These are phyloP conservation scores for Glomeris maerens DNA, from an alignment of 1,140 invertebrate species.

Conservation along the genomic window DNA sequence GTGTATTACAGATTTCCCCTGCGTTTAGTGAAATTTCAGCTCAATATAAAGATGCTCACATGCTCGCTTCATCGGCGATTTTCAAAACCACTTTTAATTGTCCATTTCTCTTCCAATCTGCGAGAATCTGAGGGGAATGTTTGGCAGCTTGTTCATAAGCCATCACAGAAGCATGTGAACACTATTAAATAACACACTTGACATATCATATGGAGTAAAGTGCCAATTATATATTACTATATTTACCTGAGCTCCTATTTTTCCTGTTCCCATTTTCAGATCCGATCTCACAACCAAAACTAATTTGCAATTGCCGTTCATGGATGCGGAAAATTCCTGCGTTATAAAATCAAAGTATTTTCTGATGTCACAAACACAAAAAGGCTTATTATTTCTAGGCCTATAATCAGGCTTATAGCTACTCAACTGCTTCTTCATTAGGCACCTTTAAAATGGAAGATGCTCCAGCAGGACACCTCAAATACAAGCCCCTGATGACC, in stretches of 20 bases:
- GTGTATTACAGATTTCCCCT: not conserved
- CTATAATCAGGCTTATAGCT: no score
- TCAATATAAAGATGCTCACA: conserved; percentile 13
- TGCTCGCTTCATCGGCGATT: conserved; percentile 23
- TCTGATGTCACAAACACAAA: no score
- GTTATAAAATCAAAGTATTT: no score
- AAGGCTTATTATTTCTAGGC: no score
- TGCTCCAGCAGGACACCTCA: no score
- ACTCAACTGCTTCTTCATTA: no score
- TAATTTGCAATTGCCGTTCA: conserved; percentile 57
- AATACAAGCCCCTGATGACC: no score
- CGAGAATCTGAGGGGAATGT: conserved; percentile 45
- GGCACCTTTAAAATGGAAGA: no score
- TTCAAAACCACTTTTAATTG: conserved; percentile 71
- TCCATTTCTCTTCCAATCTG: conserved; percentile 58
- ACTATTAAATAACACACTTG: conserved; percentile 51
- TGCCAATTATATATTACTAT: not conserved
- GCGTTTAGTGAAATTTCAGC: not conserved
- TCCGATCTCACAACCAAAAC: conserved; percentile 76
- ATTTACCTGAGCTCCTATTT: conserved; percentile 20
- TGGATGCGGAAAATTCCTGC: no score
- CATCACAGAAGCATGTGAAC: conserved; percentile 71
- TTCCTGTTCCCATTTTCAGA: conserved; percentile 82
- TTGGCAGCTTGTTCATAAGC: conserved; percentile 53
- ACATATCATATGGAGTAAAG: conserved; percentile 50